Conservation (phyloP, 2,113 vertebrate genomes). For the Oxyura jamaicensis region DNA sequence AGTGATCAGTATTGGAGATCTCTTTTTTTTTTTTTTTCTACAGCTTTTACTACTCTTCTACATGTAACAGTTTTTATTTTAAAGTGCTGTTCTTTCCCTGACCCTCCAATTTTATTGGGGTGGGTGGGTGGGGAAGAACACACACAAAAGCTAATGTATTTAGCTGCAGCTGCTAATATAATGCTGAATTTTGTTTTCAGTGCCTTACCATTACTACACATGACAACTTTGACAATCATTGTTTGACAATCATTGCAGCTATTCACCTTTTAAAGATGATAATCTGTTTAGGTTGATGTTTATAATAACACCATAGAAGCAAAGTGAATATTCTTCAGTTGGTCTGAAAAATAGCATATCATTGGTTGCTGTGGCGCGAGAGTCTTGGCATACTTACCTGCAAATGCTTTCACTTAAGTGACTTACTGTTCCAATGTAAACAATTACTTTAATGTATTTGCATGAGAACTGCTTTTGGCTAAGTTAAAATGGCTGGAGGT, state of each 20-base stretch:
- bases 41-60: background rate
- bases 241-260: background rate
- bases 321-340: background rate
- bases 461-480: background rate
- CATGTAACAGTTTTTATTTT: background rate
- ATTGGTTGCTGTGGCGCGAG: background rate
- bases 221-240: background rate
- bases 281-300: background rate
- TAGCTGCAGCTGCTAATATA: background rate
- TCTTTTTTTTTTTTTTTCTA: accelerated
- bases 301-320: background rate
- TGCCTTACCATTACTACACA: background rate
- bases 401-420: background rate
- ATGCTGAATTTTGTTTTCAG: background rate
- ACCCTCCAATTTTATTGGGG: background rate
- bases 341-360: background rate
- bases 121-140: background rate
- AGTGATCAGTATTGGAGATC: background rate
- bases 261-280: background rate
- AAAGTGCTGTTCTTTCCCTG: background rate
- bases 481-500: background rate
- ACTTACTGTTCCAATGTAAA: background rate
- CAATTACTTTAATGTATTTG: background rate
- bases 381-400: background rate
- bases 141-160: background rate